Evolutionary conservation across 2,888 invertebrate species (phyloP), one percentile per base, ranked within the genome.

Genomic region (Petrolisthes manimaculis): DNA sequence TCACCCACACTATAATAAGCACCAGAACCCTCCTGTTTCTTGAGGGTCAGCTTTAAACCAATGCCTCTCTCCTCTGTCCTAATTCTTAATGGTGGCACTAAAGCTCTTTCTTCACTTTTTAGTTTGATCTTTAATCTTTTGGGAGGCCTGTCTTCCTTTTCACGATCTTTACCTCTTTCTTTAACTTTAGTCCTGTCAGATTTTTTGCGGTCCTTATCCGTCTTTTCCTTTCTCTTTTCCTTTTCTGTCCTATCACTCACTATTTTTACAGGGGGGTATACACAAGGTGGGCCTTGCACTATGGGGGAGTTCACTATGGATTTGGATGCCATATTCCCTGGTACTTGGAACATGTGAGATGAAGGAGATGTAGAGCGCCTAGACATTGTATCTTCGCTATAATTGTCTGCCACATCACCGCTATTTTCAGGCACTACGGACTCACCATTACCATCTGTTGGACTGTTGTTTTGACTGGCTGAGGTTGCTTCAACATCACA

Each of bases 11-110:
- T 88, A 54, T 90, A 90, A 84, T 85, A 91, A 21, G 88, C 91
- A 18, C 89, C 89, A n/a, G 91, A 89, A 21, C 91, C 89, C 24
- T 91, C 90, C 69, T 90, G 91, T 84, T 91, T 91, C 86, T 91
- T 91, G 24, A 91, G 83, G n/a, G 89, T 91, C 24, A 91, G 71
- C 69, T 91, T 91, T 21, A 91, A 71, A 24, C 91, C 88, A n/a
- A 80, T 86, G 21, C 88, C 77, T 37, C 88, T 80, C 18, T 89
- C 86, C 21, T 90, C 90, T 81, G 90, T 89, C 37, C 86, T 86
- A 37, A 91, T 89, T 5, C 88, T 79, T 5, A 91, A 82, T 21
- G 91, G 89, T 74, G 89, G 91, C 12, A 91, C 89, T 51, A 88
- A 55, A 54, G 89, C 85, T 61, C 88, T 85, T 24, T 90, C 89